These are phyloP conservation scores for Heliconius eleuchia DNA, from an alignment of 1,140 invertebrate genomes.

Conservation along the genomic window DNA sequence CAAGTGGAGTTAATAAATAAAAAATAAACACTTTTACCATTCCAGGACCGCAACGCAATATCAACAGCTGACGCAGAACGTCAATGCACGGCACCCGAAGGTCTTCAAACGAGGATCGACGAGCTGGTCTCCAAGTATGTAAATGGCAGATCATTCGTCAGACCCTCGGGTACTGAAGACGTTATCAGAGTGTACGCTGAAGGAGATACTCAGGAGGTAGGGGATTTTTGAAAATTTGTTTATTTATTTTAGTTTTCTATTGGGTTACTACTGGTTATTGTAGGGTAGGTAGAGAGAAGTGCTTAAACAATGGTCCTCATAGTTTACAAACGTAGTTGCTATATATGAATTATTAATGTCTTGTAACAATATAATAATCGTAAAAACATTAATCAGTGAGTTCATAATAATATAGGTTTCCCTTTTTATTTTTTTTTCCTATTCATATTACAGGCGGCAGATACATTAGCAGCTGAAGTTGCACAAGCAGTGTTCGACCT, in stretches of 20 bases:
- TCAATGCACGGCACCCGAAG: conserved; percentile 88
- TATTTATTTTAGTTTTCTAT: neutral
- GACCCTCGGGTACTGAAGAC: conserved; percentile 99
- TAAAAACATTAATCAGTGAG: too few relatives aligned
- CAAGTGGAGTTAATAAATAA: neutral
- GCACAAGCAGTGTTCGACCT: conserved; percentile 87
- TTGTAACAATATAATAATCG: too few relatives aligned
- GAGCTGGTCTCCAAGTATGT: conserved; percentile 85
- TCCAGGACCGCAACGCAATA: conserved; percentile 90
- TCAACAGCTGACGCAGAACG: conserved; percentile 93
- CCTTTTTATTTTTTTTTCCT: neutral
- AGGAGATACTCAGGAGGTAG: conserved; percentile 87
- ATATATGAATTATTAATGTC: too few relatives aligned
- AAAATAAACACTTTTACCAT: neutral
- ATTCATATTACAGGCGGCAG: conserved; percentile 81
- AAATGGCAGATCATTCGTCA: conserved; percentile 92
- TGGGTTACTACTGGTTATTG: too few relatives aligned
- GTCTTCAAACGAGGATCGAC: conserved; percentile 93
- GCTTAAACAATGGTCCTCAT: too few relatives aligned
- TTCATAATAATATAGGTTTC: too few relatives aligned
- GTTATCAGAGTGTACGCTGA: conserved; percentile 98
- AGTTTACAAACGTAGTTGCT: too few relatives aligned
- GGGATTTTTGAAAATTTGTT: neutral
- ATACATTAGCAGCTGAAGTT: conserved; percentile 89
- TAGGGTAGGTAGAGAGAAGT: too few relatives aligned